A percentile compares a stretch with the other conserved stretches of the same genome.
Conservation (phyloP, 1,140 invertebrate species). For the Macrostomum lignano region DNA sequence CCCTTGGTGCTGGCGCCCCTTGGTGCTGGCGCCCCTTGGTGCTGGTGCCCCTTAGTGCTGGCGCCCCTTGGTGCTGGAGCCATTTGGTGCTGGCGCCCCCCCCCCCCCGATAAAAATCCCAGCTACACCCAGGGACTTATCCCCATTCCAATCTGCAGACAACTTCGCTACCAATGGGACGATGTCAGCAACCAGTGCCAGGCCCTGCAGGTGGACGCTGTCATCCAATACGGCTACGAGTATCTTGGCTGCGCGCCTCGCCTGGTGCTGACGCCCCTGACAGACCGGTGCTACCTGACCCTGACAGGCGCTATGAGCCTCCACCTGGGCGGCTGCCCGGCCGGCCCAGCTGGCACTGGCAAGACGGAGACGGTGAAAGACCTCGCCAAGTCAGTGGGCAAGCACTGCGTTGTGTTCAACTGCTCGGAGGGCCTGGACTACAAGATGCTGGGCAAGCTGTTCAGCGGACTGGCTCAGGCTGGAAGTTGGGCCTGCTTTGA, state of each 20-base stretch:
- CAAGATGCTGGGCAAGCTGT: conserved; percentile 34
- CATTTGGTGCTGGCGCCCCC: too few species aligned
- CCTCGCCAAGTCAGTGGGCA: conserved; percentile 53
- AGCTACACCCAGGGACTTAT: too few species aligned
- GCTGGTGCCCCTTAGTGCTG: too few species aligned
- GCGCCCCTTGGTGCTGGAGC: too few species aligned
- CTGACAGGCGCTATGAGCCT: conserved; percentile 42
- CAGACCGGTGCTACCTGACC: conserved; percentile 29
- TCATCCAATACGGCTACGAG: conserved; percentile 26
- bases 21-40: too few species aligned
- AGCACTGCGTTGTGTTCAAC: conserved; percentile 15
- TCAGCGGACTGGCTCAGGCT: conserved; percentile 49
- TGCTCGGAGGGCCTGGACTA: conserved; percentile 11
- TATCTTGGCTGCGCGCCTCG: conserved; percentile 26
- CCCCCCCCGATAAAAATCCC: too few species aligned
- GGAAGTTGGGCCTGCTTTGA: conserved; percentile 68
- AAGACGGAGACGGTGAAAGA: conserved; percentile 38
- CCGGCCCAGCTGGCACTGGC: conserved; percentile 24
- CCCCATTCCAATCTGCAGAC: conserved; percentile 12
- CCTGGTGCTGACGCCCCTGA: conserved; percentile 28
- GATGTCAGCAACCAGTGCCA: conserved; percentile 18
- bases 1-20: too few species aligned
- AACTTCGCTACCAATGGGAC: conserved; percentile 29
- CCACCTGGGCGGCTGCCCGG: conserved; percentile 35
- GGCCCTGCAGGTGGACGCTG: conserved; percentile 19